Conservation (phyloP, 2,797 vertebrate genomes). For the Synaphobranchus kaupii region DNA sequence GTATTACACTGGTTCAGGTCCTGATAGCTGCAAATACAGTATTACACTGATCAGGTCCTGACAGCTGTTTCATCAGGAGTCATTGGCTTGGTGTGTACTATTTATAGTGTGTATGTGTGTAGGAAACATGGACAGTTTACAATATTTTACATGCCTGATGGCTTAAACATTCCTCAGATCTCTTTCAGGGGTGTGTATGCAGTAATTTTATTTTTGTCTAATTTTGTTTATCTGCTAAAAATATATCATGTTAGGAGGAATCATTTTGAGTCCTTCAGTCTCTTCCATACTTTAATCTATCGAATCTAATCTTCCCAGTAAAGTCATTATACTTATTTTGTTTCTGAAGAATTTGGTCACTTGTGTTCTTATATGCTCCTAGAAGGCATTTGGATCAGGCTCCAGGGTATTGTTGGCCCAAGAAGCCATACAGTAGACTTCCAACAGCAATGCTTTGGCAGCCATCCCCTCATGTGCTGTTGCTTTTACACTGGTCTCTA, state of each 20-base stretch:
- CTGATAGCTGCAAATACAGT: not conserved
- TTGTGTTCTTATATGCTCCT: not conserved
- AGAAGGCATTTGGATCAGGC: conserved; percentile 47
- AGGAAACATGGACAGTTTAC: not conserved
- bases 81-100: no score
- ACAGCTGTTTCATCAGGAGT: not conserved
- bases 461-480: conserved; percentile 28
- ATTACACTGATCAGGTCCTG: not conserved
- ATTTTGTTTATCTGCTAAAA: conserved; percentile 47
- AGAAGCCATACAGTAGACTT: conserved; percentile 41
- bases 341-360: conserved; percentile 29
- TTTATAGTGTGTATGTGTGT: not conserved
- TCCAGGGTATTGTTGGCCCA: conserved; percentile 41
- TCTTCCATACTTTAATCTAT: conserved; percentile 13
- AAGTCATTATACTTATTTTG: conserved; percentile 35
- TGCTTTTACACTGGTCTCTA: conserved; percentile 38
- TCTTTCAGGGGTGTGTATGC: not conserved
- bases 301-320: conserved; percentile 12
- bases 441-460: conserved; percentile 35
- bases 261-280: conserved; percentile 32
- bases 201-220: conserved; percentile 27
- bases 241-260: conserved; percentile 45
- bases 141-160: not conserved
- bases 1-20: not conserved
- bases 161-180: not conserved